Percentiles rank a stretch among this genome's conserved stretches.
These are phyloP conservation scores for Palythoa heliodiscus DNA, from an alignment of 92 coral and sea anemone species.

Conservation along the genomic window DNA sequence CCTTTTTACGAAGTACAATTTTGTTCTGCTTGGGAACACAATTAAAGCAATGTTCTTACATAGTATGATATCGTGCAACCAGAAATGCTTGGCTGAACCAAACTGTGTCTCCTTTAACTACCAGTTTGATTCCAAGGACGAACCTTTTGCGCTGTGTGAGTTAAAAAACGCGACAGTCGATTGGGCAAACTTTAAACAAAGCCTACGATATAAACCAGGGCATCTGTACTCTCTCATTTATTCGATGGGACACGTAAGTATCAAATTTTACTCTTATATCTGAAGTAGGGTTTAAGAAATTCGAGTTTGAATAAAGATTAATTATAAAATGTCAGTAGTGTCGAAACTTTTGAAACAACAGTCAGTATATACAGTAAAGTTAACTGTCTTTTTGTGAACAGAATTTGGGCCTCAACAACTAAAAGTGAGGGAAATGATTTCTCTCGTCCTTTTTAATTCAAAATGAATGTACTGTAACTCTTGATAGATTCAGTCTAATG, in stretches of 20 bases:
- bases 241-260: not conserved
- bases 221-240: not conserved
- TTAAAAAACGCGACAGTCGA: not conserved
- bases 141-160: not conserved
- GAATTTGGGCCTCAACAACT: too few relatives aligned
- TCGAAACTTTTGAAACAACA: too few relatives aligned
- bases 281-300: too few relatives aligned
- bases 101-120: not conserved
- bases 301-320: too few relatives aligned
- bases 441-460: too few relatives aligned
- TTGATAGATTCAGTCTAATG: too few relatives aligned
- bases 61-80: constrained; percentile 10
- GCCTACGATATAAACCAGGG: not conserved
- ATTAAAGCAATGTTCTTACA: not conserved
- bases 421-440: too few relatives aligned
- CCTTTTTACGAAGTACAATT: not conserved
- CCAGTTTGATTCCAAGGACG: not conserved
- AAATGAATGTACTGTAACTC: too few relatives aligned
- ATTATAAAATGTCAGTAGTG: too few relatives aligned
- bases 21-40: not conserved
- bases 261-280: not conserved
- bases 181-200: not conserved
- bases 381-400: too few relatives aligned
- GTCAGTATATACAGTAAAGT: too few relatives aligned
- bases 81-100: constrained; percentile 1